Evolutionary conservation across 2,797 vertebrate species (phyloP).

Genomic region (Dryobates pubescens): DNA sequence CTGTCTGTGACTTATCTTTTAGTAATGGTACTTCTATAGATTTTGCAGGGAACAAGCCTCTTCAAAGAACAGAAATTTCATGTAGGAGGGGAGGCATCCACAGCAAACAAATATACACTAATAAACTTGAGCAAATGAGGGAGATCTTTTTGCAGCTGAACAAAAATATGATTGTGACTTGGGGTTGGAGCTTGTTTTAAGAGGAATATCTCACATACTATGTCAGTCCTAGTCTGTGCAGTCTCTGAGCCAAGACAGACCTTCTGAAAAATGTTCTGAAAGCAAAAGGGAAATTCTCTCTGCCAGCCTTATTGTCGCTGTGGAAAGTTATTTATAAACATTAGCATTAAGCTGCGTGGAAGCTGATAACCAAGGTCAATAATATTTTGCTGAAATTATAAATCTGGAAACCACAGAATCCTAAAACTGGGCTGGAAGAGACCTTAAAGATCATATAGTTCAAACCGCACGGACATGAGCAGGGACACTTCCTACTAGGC

Average conservation of each 20-base stretch:
- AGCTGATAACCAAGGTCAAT: not conserved
- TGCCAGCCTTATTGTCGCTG: not conserved
- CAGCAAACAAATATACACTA: not conserved
- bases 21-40: not conserved
- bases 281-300: not conserved
- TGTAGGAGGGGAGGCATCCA: not conserved
- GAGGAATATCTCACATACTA: not conserved
- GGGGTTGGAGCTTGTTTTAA: not conserved
- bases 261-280: not conserved
- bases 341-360: not conserved
- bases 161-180: not conserved
- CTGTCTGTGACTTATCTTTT: not conserved
- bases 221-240: not conserved
- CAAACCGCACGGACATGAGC: too few relatives aligned
- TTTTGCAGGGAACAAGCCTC: not conserved
- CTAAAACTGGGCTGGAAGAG: too few relatives aligned
- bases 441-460: too few relatives aligned
- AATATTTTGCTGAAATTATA: not conserved
- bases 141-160: not conserved
- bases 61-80: not conserved
- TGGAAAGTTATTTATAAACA: not conserved
- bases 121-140: not conserved
- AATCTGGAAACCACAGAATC: not conserved
- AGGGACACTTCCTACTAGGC: too few relatives aligned
- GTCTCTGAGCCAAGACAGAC: not conserved